phyloP scores from a whole-genome alignment of 2,888 invertebrate genomes.

The Loripinus fragilis region DNA sequence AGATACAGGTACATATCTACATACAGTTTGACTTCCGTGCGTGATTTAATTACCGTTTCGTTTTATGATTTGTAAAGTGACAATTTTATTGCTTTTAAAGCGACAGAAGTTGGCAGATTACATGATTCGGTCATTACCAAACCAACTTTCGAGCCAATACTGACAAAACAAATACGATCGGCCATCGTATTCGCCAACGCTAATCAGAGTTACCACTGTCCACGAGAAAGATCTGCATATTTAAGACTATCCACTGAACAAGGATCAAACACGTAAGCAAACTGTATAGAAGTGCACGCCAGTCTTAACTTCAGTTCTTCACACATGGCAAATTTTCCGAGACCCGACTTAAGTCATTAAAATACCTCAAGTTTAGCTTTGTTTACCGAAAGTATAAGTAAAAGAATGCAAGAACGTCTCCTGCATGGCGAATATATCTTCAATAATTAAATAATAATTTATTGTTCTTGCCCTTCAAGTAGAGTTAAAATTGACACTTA shows the following conservation, averaged over 20 bases:
- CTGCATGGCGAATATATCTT: conserved; percentile 49
- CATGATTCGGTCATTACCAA: too few relatives aligned
- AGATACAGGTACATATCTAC: not conserved
- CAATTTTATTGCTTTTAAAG: not conserved
- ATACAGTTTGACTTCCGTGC: not conserved
- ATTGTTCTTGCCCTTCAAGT: conserved; percentile 32
- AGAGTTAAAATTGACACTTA: not conserved
- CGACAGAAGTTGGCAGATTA: conserved; percentile 13
- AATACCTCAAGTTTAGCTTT: conserved; percentile 53
- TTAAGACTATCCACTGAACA: too few relatives aligned
- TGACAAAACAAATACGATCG: too few relatives aligned
- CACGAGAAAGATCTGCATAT: too few relatives aligned
- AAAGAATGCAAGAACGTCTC: conserved; percentile 53
- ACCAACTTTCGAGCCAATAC: too few relatives aligned
- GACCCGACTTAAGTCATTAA: too few relatives aligned
- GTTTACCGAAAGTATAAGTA: conserved; percentile 50
- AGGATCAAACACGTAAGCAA: too few relatives aligned
- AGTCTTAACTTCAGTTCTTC: too few relatives aligned
- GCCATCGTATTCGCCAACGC: too few relatives aligned
- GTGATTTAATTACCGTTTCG: conserved; percentile 7
- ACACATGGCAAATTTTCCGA: too few relatives aligned
- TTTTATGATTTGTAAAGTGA: conserved; percentile 4
- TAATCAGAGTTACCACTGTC: too few relatives aligned
- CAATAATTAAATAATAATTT: conserved; percentile 42
- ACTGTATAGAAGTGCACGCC: too few relatives aligned